These are phyloP conservation scores for Eutrigla gurnardus DNA, from an alignment of 2,797 vertebrate genomes.

Conservation along the genomic window DNA sequence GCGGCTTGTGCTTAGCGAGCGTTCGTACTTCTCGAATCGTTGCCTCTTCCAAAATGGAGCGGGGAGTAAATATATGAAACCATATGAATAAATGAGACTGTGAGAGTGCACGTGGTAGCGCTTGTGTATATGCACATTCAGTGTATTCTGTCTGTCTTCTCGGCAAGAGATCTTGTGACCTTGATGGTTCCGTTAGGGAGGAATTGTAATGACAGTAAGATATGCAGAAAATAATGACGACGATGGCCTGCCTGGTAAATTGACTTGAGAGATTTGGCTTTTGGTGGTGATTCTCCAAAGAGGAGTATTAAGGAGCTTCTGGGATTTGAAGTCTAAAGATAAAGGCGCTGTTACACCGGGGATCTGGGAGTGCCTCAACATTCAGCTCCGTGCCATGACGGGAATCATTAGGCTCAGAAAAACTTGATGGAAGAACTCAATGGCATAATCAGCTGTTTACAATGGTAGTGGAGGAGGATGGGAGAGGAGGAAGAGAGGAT, in stretches of 20 bases:
- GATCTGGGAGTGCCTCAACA: conserved; percentile 46
- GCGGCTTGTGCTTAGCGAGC: conserved; percentile 47
- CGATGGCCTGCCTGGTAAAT: conserved; percentile 59
- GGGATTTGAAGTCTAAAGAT: conserved; percentile 71
- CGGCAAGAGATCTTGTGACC: conserved; percentile 36
- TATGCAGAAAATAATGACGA: conserved; percentile 61
- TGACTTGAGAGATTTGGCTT: conserved; percentile 58
- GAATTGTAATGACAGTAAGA: conserved; percentile 67
- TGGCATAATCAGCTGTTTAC: conserved; percentile 66
- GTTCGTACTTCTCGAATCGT: conserved; percentile 58
- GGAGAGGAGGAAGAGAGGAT: background rate
- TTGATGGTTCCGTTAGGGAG: conserved; percentile 61
- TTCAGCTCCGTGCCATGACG: conserved; percentile 38
- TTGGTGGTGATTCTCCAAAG: conserved; percentile 63
- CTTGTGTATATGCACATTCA: background rate
- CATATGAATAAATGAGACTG: conserved; percentile 34
- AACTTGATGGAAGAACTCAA: conserved; percentile 52
- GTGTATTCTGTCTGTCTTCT: conserved; percentile 33
- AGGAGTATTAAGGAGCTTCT: conserved; percentile 65
- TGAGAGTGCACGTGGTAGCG: background rate
- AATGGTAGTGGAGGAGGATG: conserved; percentile 14
- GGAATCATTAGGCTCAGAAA: conserved; percentile 48
- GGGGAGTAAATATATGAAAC: conserved; percentile 40
- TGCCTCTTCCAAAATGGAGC: conserved; percentile 35
- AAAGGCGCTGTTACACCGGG: conserved; percentile 53